phyloP scores from a whole-genome alignment of 2,797 vertebrate genomes.

The Clarias platycephalus region DNA sequence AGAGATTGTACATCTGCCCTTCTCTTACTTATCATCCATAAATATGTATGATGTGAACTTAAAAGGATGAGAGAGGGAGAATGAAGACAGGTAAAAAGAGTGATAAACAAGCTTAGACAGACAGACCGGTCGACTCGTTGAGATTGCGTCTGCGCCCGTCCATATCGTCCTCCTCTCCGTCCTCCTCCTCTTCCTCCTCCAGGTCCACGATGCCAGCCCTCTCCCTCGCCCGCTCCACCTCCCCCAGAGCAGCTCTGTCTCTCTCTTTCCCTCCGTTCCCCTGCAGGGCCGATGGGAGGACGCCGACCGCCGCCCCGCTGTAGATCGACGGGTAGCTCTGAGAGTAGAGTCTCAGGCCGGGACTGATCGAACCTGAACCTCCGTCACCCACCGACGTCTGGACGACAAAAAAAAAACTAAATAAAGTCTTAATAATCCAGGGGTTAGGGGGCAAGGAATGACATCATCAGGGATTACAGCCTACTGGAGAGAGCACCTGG shows the following conservation, averaged over 20 bases:
- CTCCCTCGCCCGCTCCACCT: constrained; percentile 31
- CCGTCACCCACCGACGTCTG: constrained; percentile 68
- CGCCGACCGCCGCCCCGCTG: constrained; percentile 59
- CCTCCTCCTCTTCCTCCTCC: constrained; percentile 43
- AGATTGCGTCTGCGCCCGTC: constrained; percentile 32
- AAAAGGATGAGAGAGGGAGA: not conserved
- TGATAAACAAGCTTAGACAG: not conserved
- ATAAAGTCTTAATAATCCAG: not conserved
- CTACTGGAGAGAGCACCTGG: not conserved
- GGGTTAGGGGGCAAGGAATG: not conserved
- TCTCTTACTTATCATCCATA: too few species aligned
- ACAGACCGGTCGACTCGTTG: constrained; percentile 35
- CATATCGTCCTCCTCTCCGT: constrained; percentile 42
- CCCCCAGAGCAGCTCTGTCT: constrained; percentile 13
- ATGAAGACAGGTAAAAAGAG: not conserved
- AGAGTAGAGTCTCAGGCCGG: constrained; percentile 71
- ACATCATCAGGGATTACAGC: not conserved
- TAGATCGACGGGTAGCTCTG: constrained; percentile 85
- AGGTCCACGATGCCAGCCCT: constrained; percentile 36
- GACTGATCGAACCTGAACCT: constrained; percentile 65
- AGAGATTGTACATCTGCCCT: too few species aligned
- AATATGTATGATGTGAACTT: too few species aligned
- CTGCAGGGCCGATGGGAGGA: constrained; percentile 60
- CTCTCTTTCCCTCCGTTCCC: constrained; percentile 57
- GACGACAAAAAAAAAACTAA: not conserved